These are phyloP conservation scores for Symphodus melops DNA, from an alignment of 2,113 vertebrate genomes.

Conservation along the genomic window DNA sequence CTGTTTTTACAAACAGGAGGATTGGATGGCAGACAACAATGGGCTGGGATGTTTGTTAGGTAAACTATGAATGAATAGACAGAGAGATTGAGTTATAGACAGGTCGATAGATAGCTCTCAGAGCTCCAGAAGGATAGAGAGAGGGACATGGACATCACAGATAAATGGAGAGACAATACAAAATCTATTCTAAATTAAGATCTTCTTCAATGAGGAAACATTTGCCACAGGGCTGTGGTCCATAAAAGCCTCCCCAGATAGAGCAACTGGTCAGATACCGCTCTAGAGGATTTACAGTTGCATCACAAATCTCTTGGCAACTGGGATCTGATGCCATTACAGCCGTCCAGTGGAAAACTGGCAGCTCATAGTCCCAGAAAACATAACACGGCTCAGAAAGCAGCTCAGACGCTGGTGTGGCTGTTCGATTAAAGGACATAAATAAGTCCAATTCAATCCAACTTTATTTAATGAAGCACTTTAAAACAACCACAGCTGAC, in stretches of 20 bases:
- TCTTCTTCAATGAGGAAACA: background rate
- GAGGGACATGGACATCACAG: no score
- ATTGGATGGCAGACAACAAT: background rate
- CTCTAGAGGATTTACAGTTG: constrained; percentile 23
- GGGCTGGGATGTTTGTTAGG: background rate
- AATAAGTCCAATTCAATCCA: no score
- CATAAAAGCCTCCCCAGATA: background rate
- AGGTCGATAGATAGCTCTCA: no score
- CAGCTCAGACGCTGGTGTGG: background rate
- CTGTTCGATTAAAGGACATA: background rate
- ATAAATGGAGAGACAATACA: background rate
- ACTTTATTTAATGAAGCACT: no score
- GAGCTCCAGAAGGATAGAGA: background rate
- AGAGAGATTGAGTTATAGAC: no score
- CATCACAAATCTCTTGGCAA: constrained; percentile 31
- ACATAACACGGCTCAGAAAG: background rate
- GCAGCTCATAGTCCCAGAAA: background rate
- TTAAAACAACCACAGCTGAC: no score
- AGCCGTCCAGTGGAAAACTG: constrained; percentile 16
- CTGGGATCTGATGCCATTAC: background rate
- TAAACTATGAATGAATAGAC: constrained; percentile 20
- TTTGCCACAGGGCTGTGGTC: background rate
- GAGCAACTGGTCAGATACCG: background rate
- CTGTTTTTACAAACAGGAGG: constrained; percentile 40
- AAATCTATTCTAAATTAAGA: background rate